These are phyloP conservation scores for Cottus gobio DNA, from an alignment of 2,113 vertebrate species.

Conservation along the genomic window DNA sequence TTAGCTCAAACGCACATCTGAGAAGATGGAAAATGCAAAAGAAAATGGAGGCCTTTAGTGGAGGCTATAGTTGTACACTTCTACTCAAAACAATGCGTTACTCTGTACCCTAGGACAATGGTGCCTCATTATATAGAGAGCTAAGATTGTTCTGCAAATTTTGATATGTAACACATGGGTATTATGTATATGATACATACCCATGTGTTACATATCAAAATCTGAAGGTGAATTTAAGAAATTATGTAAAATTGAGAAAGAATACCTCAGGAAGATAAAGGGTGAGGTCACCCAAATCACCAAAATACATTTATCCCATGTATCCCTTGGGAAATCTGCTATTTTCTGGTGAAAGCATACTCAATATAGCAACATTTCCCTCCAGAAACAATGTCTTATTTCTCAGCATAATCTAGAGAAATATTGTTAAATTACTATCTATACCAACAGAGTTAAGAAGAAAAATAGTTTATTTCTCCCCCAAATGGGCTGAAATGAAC, in stretches of 20 bases:
- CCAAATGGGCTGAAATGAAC: background rate
- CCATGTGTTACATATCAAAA: too few species aligned
- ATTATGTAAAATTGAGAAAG: too few species aligned
- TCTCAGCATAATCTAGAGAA: background rate
- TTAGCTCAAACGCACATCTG: conserved; percentile 2
- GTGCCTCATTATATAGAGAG: too few species aligned
- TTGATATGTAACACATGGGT: too few species aligned
- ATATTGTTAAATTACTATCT: background rate
- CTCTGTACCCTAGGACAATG: too few species aligned
- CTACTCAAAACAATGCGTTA: too few species aligned
- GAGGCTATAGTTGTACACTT: background rate
- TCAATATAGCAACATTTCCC: background rate
- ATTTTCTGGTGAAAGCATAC: background rate
- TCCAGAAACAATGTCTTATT: background rate
- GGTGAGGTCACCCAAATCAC: background rate
- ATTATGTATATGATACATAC: too few species aligned
- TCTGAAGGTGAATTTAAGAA: too few species aligned
- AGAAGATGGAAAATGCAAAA: background rate
- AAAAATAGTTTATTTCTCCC: background rate
- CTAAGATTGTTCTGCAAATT: too few species aligned
- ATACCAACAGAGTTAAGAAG: background rate
- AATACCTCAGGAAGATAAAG: too few species aligned
- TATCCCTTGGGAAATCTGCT: background rate
- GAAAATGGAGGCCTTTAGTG: background rate
- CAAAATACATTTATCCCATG: background rate